Evolutionary conservation across 2,113 vertebrate genomes (phyloP), one percentile per base, ranked within the genome.

Genomic region (Semnornis frantzii): DNA sequence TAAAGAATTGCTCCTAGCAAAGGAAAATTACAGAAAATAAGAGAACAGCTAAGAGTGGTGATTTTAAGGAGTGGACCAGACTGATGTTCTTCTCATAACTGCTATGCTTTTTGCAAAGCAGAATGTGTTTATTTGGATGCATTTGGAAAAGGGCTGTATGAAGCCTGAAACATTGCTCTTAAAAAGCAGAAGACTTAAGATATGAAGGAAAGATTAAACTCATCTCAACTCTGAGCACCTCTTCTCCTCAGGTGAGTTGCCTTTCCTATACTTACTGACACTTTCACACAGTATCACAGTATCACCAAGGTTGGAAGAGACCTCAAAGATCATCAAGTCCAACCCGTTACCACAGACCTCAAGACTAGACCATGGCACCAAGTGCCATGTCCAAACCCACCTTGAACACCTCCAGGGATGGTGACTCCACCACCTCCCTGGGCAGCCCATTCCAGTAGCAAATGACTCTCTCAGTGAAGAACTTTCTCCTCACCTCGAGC

Each of bases 11-110:
- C 54, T 87, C 71, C 42, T 78, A 48, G 75, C 33, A 86, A 86
- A 66, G 42, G 57, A 88, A 94, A 93, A 90, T 84, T 2, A 64
- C 17, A 86, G 62, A 82, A 91, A 91, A 89, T 72, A 87, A 60
- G 59, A 66, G 39, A 76, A 46, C 16, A 34, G 33, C 39, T 39
- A 58, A 33, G 50, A 76, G 20, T 31, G 24, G n/a, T 78, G 30
- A 75, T 85, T 94, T 92, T 79, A 34, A 87, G 50, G 58, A 75
- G 28, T n/a, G 33, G 48, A 73, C 31, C 48, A 88, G 39, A 59
- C 17, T 28, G 31, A 33, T 1, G 0, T 31, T 73, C 17, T 87
- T 12, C 17, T 85, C 15, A 12, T 62, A 42, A 7, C 71, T 63
- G 7, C 9, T 24, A 15, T 48, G 18, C 5, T 1, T 79, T 87